These are phyloP conservation scores for Hippocampus guttulatus DNA, from an alignment of 2,113 vertebrate species.

Conservation along the genomic window DNA sequence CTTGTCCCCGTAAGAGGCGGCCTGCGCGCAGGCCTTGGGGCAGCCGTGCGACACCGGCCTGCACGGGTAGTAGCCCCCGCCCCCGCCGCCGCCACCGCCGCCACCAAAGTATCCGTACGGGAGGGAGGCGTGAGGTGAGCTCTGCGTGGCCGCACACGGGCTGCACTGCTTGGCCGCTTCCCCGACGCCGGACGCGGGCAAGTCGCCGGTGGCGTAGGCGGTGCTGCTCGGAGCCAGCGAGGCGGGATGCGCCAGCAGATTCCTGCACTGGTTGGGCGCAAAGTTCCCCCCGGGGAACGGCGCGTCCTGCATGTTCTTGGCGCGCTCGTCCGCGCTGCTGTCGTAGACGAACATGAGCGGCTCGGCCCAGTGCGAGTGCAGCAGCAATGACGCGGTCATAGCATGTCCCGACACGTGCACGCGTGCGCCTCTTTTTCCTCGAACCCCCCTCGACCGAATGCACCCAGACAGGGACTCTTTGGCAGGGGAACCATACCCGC, in stretches of 20 bases:
- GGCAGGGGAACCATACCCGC: conserved; percentile 79
- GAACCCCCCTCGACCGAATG: conserved; percentile 88
- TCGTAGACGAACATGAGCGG: conserved; percentile 99
- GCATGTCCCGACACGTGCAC: conserved; percentile 93
- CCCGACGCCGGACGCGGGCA: conserved; percentile 83
- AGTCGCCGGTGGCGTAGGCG: conserved; percentile 81
- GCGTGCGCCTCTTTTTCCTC: conserved; percentile 93
- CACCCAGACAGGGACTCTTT: conserved; percentile 79
- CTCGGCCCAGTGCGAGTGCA: conserved; percentile 98
- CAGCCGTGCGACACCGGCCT: conserved; percentile 85
- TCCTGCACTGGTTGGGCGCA: conserved; percentile 91
- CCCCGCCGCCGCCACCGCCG: conserved; percentile 55
- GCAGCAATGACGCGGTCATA: conserved; percentile 99
- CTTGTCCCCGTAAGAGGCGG: conserved; percentile 86
- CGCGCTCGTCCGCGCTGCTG: conserved; percentile 89
- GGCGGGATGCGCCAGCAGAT: conserved; percentile 91
- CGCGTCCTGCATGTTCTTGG: conserved; percentile 91
- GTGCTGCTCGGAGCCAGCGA: conserved; percentile 83
- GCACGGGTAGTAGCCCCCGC: conserved; percentile 91
- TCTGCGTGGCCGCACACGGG: conserved; percentile 90
- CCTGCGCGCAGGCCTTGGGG: conserved; percentile 90
- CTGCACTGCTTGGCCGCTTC: conserved; percentile 96
- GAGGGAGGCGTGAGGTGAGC: conserved; percentile 85
- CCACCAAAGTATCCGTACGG: conserved; percentile 94
- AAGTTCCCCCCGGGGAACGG: conserved; percentile 84